Conservation (phyloP, 2,797 vertebrate genomes). For the Mycteria americana region DNA sequence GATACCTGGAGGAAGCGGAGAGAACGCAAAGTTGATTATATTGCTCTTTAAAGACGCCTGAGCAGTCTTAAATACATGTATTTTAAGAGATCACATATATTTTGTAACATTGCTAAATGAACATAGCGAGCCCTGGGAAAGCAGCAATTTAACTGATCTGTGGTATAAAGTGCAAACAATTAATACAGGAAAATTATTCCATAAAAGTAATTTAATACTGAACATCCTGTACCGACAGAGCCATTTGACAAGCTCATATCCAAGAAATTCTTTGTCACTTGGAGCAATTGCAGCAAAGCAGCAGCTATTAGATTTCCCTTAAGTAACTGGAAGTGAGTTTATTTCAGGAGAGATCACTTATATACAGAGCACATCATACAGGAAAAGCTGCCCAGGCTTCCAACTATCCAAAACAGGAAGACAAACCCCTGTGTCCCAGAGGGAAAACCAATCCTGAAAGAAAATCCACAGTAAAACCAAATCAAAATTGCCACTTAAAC, state of each 20-base stretch:
- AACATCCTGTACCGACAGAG: constrained; percentile 54
- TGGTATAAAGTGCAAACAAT: constrained; percentile 27
- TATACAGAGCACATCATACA: constrained; percentile 49
- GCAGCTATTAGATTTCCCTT: constrained; percentile 37
- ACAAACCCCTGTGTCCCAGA: constrained; percentile 33
- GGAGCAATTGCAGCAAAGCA: constrained; percentile 33
- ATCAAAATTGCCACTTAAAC: constrained; percentile 51
- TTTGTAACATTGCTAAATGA: not conserved
- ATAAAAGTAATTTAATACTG: constrained; percentile 52
- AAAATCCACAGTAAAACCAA: constrained; percentile 34
- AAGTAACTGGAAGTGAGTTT: constrained; percentile 66
- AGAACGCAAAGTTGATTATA: constrained; percentile 41
- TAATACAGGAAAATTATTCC: constrained; percentile 57
- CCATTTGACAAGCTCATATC: constrained; percentile 46
- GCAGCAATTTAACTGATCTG: constrained; percentile 1
- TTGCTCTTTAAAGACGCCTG: not conserved
- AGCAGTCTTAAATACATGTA: not conserved
- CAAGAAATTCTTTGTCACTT: constrained; percentile 45
- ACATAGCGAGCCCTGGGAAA: not conserved
- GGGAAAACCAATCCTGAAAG: constrained; percentile 46
- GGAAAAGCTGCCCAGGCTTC: constrained; percentile 57
- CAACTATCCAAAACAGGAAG: constrained; percentile 65
- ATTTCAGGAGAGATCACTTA: constrained; percentile 62
- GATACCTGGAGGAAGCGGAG: constrained; percentile 83
- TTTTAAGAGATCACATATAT: not conserved